Conservation (phyloP, 1,140 invertebrate species). For the Bombus picipes region DNA sequence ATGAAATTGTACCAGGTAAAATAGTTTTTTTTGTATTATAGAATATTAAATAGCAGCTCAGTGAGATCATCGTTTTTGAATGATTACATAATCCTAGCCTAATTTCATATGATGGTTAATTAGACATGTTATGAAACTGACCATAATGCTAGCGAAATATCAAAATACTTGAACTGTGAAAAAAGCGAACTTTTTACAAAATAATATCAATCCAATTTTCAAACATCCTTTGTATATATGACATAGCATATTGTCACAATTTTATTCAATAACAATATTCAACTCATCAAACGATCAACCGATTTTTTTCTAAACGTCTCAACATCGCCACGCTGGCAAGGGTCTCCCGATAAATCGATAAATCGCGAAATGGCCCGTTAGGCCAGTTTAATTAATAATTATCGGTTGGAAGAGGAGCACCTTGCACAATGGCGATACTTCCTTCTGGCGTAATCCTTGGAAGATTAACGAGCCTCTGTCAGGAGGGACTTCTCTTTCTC, state of each 20-base stretch:
- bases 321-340: neutral
- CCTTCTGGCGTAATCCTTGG: constrained; percentile 74
- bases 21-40: neutral
- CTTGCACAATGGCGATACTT: constrained; percentile 74
- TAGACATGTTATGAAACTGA: no score
- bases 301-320: constrained; percentile 1
- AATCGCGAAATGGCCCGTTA: constrained; percentile 61
- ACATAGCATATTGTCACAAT: no score
- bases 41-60: neutral
- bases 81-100: neutral
- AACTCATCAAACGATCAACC: neutral
- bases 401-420: constrained; percentile 67
- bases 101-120: neutral
- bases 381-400: constrained; percentile 79
- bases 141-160: no score
- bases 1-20: neutral
- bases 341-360: constrained; percentile 61
- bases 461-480: constrained; percentile 79
- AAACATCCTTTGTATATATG: neutral
- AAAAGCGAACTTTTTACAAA: no score
- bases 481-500: constrained; percentile 56
- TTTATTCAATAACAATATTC: no score
- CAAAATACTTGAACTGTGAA: no score
- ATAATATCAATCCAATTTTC: neutral
- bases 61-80: neutral